Base-by-base conservation (phyloP, 2,888 invertebrate genomes). In the Ormyrus thymus region DNA sequence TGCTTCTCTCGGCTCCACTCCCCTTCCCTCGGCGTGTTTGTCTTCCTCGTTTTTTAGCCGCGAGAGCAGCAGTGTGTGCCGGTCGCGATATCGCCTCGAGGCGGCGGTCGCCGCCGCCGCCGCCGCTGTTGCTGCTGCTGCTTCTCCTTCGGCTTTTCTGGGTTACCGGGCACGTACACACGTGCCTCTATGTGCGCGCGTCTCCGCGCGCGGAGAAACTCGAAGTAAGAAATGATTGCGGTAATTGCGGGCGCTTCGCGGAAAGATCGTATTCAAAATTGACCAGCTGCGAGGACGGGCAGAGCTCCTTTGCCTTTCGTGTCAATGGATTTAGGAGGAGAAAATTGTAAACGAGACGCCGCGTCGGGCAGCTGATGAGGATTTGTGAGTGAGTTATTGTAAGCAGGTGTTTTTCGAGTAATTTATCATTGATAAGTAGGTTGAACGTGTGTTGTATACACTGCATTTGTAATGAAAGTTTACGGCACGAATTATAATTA, bases 191-290 rank as follows among this genome's bases (percentile, higher is more conserved):
- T 82, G 76, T 74, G 62, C 50, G 58, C 15, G 55, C 53, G 59
- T 11, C 58, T 9, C 29, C 48, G 56, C 48, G n/a, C 10, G 53
- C 68, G 48, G 76, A 79, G 73, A 79, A 70, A 64, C 79, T 9
- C 50, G 64, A 15, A 15, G 56, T 58, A n/a, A 65, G 74, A 46
- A 71, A 51, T 74, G 69, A 76, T 84, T 81, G 79, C 69, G 68
- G 70, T 80, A 80, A 76, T 76, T 76, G 80, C 75, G 66, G 61
- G 75, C 75, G 65, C 51, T 69, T 74, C 78, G 68, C 48, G 73
- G 78, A 78, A 78, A 73, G 73, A 68, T 78, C 59, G 73, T 50
- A 29, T 29, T 29, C 29, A 29, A 29, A 29, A 29, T 29, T 29
- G 29, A 29, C 29, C 29, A 29, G 29, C 29, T 29, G 29, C 4